Evolutionary conservation across 1,140 invertebrate genomes (phyloP).

Genomic region (Eumaeus atala): DNA sequence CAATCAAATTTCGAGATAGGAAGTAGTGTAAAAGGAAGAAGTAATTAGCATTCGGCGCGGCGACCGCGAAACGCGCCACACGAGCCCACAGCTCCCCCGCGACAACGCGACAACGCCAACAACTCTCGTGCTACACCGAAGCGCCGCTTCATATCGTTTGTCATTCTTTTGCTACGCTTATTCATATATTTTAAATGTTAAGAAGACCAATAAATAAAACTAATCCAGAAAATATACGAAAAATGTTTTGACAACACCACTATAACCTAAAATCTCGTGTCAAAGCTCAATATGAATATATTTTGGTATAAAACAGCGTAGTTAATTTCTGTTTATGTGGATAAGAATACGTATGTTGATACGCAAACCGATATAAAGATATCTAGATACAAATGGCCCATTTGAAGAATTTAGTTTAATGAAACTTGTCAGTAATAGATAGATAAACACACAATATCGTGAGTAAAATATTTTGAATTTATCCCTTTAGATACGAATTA

Average conservation of each 20-base stretch:
- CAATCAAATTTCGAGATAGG: slow-evolving; percentile 44
- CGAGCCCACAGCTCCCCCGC: slow-evolving; percentile 37
- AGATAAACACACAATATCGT: slow-evolving; percentile 18
- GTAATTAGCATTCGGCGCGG: slow-evolving; percentile 66
- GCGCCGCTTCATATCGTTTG: slow-evolving; percentile 20
- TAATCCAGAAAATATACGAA: slow-evolving; percentile 14
- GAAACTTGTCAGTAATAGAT: slow-evolving; percentile 44
- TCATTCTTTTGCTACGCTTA: not conserved
- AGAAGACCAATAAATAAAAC: too few species aligned
- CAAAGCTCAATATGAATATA: slow-evolving; percentile 46
- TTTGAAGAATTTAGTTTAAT: slow-evolving; percentile 69
- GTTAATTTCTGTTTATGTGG: slow-evolving; percentile 30
- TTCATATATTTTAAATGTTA: not conserved
- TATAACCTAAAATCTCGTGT: slow-evolving; percentile 72
- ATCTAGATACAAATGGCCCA: slow-evolving; percentile 72
- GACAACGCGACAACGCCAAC: slow-evolving; percentile 33
- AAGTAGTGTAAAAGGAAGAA: slow-evolving; percentile 63
- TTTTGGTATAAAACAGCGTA: slow-evolving; percentile 22
- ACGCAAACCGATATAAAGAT: slow-evolving; percentile 69
- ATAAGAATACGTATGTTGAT: slow-evolving; percentile 56
- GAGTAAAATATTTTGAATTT: slow-evolving; percentile 19
- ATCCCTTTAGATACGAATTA: slow-evolving; percentile 21
- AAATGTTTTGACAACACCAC: slow-evolving; percentile 71
- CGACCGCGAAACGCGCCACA: slow-evolving; percentile 48
- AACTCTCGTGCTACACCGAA: slow-evolving; percentile 23